These are phyloP conservation scores for Trachops cirrhosus DNA, from an alignment of 2,797 vertebrate genomes.

Conservation along the genomic window DNA sequence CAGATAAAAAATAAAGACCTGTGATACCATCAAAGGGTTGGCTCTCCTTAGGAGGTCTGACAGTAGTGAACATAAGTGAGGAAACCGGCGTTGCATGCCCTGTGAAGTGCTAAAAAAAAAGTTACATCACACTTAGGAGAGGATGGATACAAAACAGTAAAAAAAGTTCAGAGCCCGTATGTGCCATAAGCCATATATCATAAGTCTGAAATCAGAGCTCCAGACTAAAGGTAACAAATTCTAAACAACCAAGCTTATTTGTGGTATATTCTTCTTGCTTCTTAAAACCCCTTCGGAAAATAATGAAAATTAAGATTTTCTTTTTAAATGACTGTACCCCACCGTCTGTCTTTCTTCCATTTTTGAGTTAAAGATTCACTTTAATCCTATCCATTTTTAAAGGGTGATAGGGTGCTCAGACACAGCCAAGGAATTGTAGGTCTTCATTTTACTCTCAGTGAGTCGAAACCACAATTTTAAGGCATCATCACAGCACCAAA, in stretches of 20 bases:
- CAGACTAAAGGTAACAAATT: background rate
- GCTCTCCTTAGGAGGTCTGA: conserved; percentile 88
- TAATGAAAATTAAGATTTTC: background rate
- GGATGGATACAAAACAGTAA: background rate
- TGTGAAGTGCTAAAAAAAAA: conserved; percentile 91
- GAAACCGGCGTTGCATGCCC: conserved; percentile 96
- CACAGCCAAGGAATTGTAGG: conserved; percentile 84
- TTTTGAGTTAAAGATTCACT: background rate
- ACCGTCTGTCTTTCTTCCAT: background rate
- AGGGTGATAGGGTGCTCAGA: conserved; percentile 76
- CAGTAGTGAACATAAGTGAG: conserved; percentile 92
- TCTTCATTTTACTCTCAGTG: conserved; percentile 80
- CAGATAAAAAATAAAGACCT: conserved; percentile 96
- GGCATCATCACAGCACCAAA: conserved; percentile 79
- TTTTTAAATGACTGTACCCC: background rate
- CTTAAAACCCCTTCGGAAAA: conserved; percentile 12
- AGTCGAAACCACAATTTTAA: conserved; percentile 80
- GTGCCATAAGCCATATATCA: background rate
- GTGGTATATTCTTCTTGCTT: background rate
- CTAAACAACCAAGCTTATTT: background rate
- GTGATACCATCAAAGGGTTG: conserved; percentile 88
- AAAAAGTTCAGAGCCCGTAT: background rate
- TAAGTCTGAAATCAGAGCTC: background rate
- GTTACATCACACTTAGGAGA: conserved; percentile 53
- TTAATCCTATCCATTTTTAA: conserved; percentile 4